Base-by-base conservation (phyloP, 2,797 vertebrate genomes). In the Coracias cyanogaster region DNA sequence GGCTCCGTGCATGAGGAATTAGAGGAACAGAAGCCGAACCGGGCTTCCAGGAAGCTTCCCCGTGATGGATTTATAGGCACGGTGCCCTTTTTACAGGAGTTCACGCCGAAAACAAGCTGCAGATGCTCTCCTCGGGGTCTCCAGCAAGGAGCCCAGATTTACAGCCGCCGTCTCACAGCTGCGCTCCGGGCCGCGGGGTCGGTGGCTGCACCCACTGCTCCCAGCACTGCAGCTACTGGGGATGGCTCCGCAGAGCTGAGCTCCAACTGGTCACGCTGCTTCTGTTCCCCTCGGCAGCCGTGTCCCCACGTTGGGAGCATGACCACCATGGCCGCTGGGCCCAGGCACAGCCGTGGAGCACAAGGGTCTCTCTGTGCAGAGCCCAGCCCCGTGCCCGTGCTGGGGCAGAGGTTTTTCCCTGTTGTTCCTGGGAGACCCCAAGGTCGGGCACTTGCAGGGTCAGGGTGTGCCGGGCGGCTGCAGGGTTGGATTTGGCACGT, bases 71-170 rank as follows among this genome's bases (percentile, higher is more conserved):
- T 97, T 97, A 97, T 95, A 83, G 96, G 83, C 91, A 82, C 5
- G 3, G 28, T 92, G 96, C 95, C 95, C 95, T 96, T 97, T 96
- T 90, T 86, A 96, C 94, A 89, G 94, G 93, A 97, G 96, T 95
- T 97, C 96, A 94, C 1, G 8, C 86, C 79, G 95, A 39, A 96
- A 97, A 94, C 62, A 81, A 96, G 96, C 94, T 91, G 94, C 96
- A 96, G 93, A 96, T 96, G 93, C 94, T 94, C 88, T 96, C 87
- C 89, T 95, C 82, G 61, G 72, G 60, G 76, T 92, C 95, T 84
- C 70, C 86, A 87, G 90, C 90, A 78, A 78, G 0, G 7, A 88
- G 73, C 39, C 64, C 91, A 76, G 92, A 93, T 97, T 96, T 96
- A 82, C 79, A 74, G 96, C 91, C 20, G 73, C 83, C 0, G 7